These are phyloP conservation scores for Dendropsophus ebraccatus DNA, from an alignment of 2,113 vertebrate genomes.

Conservation along the genomic window DNA sequence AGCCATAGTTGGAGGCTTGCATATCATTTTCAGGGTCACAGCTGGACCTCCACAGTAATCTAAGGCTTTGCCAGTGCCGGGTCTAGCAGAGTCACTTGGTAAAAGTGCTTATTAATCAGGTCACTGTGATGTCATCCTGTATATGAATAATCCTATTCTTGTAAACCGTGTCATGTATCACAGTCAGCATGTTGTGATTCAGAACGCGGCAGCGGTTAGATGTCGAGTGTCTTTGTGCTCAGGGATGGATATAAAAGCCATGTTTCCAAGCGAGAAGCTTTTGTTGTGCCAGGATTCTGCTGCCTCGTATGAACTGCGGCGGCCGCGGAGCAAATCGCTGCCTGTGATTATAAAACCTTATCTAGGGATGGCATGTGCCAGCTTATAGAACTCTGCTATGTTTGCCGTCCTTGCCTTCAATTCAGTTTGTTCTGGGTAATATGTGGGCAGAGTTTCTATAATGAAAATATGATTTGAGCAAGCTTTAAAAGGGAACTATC, in stretches of 20 bases:
- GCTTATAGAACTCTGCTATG: background rate
- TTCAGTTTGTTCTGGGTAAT: background rate
- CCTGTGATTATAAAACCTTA: background rate
- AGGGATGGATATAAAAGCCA: background rate
- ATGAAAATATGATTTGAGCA: too few species aligned
- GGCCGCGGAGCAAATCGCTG: background rate
- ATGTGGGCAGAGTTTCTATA: background rate
- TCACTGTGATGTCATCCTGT: background rate
- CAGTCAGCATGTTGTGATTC: background rate
- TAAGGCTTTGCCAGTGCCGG: too few species aligned
- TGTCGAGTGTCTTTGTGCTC: background rate
- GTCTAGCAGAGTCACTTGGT: background rate
- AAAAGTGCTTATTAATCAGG: background rate
- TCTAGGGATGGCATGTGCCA: background rate
- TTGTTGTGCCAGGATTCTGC: constrained; percentile 3
- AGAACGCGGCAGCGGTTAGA: background rate
- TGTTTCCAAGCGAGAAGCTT: constrained; percentile 4
- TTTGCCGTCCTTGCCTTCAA: background rate
- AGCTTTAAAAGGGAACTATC: too few species aligned
- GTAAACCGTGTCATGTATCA: background rate
- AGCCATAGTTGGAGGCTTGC: background rate
- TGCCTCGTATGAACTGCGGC: background rate
- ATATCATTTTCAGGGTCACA: background rate
- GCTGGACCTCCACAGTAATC: background rate
- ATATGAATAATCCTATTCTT: background rate